Percentiles rank a stretch among this genome's conserved stretches.
These are phyloP conservation scores for Rhinopithecus roxellana DNA, from an alignment of 2,113 vertebrate species.

Conservation along the genomic window DNA sequence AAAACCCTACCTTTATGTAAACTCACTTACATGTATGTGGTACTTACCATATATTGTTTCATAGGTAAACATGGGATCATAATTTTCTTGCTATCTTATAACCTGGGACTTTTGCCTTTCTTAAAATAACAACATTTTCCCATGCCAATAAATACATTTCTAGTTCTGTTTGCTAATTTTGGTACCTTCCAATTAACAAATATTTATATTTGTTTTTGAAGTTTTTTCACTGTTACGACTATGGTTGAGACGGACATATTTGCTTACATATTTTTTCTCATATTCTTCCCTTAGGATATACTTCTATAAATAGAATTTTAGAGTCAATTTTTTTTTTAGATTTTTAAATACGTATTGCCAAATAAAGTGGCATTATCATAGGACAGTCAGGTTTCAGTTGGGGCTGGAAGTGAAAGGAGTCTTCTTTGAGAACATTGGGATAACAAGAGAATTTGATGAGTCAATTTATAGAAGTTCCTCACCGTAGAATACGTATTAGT, in stretches of 20 bases:
- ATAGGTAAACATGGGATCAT: not conserved
- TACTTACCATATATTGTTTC: not conserved
- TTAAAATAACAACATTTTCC: not conserved
- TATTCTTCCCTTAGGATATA: not conserved
- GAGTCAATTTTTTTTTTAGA: not conserved
- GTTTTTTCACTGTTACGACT: not conserved
- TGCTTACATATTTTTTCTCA: not conserved
- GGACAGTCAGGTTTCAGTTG: not conserved
- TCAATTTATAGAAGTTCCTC: no score
- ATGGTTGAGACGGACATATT: not conserved
- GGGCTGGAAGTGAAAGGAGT: not conserved
- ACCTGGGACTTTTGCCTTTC: slow-evolving; percentile 8
- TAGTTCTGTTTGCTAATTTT: slow-evolving; percentile 6
- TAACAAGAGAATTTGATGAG: no score
- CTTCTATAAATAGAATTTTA: not conserved
- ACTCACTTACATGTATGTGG: not conserved
- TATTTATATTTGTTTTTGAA: slow-evolving; percentile 15
- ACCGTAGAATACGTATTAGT: no score
- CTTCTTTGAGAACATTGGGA: not conserved
- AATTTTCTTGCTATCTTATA: not conserved
- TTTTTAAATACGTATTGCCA: not conserved
- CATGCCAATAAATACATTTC: not conserved
- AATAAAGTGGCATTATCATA: not conserved
- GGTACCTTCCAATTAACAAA: not conserved
- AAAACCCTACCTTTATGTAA: not conserved